Conservation (phyloP, 2,797 vertebrate genomes). For the Diceros bicornis region DNA sequence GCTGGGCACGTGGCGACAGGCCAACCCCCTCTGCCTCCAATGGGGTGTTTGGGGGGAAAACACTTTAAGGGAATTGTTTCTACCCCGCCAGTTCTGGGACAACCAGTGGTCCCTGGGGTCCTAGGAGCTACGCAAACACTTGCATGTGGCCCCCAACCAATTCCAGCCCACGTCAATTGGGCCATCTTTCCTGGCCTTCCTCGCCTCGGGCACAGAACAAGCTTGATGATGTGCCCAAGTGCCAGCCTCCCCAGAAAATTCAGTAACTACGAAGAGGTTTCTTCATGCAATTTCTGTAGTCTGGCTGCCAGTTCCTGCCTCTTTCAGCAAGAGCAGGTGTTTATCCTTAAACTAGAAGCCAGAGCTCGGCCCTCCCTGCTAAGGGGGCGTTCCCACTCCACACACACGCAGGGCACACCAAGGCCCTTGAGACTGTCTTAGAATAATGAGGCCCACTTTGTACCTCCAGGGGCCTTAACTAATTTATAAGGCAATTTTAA, state of each 20-base stretch:
- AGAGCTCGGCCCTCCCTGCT: not conserved
- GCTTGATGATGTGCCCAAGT: accelerated
- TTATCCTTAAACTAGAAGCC: not conserved
- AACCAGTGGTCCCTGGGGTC: not conserved
- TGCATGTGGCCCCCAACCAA: not conserved
- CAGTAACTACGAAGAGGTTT: not conserved
- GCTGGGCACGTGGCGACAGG: not conserved
- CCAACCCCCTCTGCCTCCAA: not conserved
- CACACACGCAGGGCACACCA: slow-evolving; percentile 24
- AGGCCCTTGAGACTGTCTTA: slow-evolving; percentile 67
- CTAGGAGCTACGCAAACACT: not conserved
- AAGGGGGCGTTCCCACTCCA: not conserved
- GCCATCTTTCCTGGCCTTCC: not conserved
- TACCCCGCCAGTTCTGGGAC: not conserved
- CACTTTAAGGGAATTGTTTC: not conserved
- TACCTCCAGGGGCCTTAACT: slow-evolving; percentile 81
- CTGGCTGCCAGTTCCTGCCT: not conserved
- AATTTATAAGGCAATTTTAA: slow-evolving; percentile 87
- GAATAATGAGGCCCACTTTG: slow-evolving; percentile 79
- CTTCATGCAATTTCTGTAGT: not conserved
- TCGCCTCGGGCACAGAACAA: not conserved
- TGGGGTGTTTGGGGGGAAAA: not conserved
- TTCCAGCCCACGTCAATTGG: not conserved
- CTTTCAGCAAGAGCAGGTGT: not conserved
- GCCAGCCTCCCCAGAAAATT: not conserved